Percentiles rank a stretch among this genome's conserved stretches.
Conservation (phyloP, 2,797 vertebrate genomes). For the Scyliorhinus canicula region DNA sequence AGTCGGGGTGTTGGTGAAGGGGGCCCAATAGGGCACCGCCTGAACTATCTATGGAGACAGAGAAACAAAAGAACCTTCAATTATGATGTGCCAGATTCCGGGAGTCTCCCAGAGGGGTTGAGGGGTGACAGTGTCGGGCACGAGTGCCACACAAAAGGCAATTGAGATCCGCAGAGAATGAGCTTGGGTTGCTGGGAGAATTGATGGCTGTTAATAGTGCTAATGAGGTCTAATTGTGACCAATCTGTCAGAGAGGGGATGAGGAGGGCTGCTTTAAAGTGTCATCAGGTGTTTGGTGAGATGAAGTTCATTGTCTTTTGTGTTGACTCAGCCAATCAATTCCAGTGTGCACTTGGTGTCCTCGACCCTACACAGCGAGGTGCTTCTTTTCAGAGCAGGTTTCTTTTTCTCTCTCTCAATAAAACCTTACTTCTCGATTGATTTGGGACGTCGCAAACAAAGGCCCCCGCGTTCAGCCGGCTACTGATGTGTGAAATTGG, state of each 20-base stretch:
- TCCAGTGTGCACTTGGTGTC: constrained; percentile 50
- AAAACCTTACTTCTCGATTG: constrained; percentile 51
- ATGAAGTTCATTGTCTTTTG: constrained; percentile 56
- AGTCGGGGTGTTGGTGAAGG: too few species aligned
- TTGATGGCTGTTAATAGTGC: constrained; percentile 21
- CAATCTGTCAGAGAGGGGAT: constrained; percentile 43
- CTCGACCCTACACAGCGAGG: constrained; percentile 47
- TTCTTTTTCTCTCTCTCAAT: constrained; percentile 44
- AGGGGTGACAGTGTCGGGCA: too few species aligned
- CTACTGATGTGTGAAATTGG: constrained; percentile 31
- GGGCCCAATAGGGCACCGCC: too few species aligned
- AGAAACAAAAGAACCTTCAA: too few species aligned
- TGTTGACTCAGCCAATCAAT: constrained; percentile 51
- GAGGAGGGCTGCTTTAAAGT: constrained; percentile 44
- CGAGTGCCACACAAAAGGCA: constrained; percentile 33
- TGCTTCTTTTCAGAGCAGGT: constrained; percentile 41
- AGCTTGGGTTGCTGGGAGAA: not conserved
- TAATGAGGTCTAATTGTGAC: constrained; percentile 46
- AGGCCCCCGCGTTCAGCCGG: not conserved
- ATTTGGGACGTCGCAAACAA: constrained; percentile 47
- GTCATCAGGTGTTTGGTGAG: constrained; percentile 58
- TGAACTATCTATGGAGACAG: too few species aligned
- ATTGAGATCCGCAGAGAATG: constrained; percentile 18
- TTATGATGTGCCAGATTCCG: too few species aligned
- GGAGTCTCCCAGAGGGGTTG: too few species aligned